Percentiles rank a stretch among this genome's conserved stretches.
Conservation (phyloP, 2,113 vertebrate species). For the Peromyscus maniculatus region DNA sequence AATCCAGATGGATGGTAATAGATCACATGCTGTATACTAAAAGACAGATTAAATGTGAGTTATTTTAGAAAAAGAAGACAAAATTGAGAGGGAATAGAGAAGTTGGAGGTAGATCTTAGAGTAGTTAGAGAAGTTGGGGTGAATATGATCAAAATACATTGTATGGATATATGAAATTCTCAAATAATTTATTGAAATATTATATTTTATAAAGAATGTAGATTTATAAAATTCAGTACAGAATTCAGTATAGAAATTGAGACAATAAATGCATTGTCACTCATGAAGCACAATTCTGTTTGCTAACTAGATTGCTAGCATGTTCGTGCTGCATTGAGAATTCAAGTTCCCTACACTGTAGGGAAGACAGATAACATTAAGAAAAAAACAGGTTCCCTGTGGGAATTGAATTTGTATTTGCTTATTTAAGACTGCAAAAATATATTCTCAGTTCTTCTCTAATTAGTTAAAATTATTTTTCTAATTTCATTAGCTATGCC, state of each 20-base stretch:
- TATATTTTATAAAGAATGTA: background rate
- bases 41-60: background rate
- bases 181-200: background rate
- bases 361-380: background rate
- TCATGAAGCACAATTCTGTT: background rate
- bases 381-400: background rate
- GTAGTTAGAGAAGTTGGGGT: background rate
- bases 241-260: background rate
- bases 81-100: background rate
- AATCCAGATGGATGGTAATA: background rate
- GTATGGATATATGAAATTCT: background rate
- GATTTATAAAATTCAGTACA: background rate
- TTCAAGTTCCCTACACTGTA: background rate
- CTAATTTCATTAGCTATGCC: constrained; percentile 8
- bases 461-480: background rate
- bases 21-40: background rate
- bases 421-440: background rate
- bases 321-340: background rate
- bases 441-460: background rate
- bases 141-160: background rate
- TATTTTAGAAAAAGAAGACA: background rate
- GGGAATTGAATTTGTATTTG: background rate
- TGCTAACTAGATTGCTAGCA: background rate
- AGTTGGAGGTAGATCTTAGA: background rate
- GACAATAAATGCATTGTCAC: background rate